A percentile compares a stretch with the other conserved stretches of the same genome.
Conservation (phyloP, 2,113 vertebrate genomes). For the Bombycilla garrulus region DNA sequence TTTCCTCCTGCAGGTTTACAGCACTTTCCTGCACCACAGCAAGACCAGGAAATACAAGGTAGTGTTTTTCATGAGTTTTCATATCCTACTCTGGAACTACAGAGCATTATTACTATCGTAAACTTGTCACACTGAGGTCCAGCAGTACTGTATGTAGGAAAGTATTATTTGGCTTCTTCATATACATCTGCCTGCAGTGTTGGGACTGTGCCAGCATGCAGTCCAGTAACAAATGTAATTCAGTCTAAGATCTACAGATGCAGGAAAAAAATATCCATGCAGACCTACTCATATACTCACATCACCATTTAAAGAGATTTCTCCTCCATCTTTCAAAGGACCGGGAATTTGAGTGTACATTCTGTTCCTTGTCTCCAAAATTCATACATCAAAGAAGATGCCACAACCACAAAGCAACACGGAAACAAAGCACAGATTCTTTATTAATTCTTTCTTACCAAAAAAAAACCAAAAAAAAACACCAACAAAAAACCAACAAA, state of each 20-base stretch:
- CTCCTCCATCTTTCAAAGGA: background rate
- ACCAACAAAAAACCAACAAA: background rate
- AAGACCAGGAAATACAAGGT: background rate
- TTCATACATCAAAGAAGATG: background rate
- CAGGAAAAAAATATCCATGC: background rate
- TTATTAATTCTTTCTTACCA: background rate
- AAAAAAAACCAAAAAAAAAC: background rate
- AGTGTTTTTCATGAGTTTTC: background rate
- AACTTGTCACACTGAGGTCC: background rate
- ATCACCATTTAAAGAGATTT: constrained; percentile 44
- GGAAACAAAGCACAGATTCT: background rate
- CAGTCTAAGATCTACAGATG: background rate
- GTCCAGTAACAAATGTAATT: background rate
- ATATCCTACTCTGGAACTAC: background rate
- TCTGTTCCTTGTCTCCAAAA: background rate
- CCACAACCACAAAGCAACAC: background rate
- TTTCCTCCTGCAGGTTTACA: background rate
- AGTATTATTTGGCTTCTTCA: background rate
- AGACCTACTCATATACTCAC: background rate
- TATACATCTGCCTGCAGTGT: constrained; percentile 36
- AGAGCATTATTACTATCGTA: background rate
- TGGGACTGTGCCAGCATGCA: constrained; percentile 46
- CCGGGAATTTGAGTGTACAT: background rate
- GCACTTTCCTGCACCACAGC: background rate
- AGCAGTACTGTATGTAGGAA: background rate